Base-by-base conservation (phyloP, 2,113 vertebrate species). In the Pterocles burchelli region DNA sequence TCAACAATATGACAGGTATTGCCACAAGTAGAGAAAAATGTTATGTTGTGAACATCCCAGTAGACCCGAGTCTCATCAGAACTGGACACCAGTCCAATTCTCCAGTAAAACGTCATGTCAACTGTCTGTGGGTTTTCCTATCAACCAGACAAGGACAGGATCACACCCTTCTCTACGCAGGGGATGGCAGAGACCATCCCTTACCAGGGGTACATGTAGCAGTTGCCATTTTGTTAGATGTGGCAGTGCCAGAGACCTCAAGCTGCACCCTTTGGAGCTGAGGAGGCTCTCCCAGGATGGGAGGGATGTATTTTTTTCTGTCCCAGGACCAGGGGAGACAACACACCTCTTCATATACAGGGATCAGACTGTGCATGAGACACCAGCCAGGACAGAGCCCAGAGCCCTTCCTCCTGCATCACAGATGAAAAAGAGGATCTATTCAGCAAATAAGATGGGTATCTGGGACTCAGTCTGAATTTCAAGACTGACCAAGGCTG, bases 331-430 rank as follows among this genome's bases (percentile, higher is more conserved):
- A 58, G 7, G 7, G 38, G 13, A 51, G 31, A 57, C 25, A 57
- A 33, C 25, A 43, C 58, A 67, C 3, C 11, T 34, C 13, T 4
- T 79, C 48, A 24, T 52, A 41, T 1, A 0, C 9, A 5, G 33
- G 33, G 20, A 31, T 38, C 28, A 70, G 54, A 34, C 21, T 12
- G 8, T 34, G 48, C 29, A 7, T 57, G 31, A 82, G 10, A 34
- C 3, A 2, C 31, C 34, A 78, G 36, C 7, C 59, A 85, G 46
- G 67, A 57, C 0, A 2, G n/a, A 75, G 26, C 13, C 20, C 41
- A 24, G 49, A 81, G 20, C 13, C 38, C 11, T 49, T 79, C 49
- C 38, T 78, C 10, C 51, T 71, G 16, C 16, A 13, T n/a, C 54
- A 70, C 21, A 36, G 52, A 48, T 18, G 28, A 7, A 43, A 51